A percentile compares a stretch with the other conserved stretches of the same genome.
Evolutionary conservation across 2,797 vertebrate genomes (phyloP).

Genomic region (Argentina silus): DNA sequence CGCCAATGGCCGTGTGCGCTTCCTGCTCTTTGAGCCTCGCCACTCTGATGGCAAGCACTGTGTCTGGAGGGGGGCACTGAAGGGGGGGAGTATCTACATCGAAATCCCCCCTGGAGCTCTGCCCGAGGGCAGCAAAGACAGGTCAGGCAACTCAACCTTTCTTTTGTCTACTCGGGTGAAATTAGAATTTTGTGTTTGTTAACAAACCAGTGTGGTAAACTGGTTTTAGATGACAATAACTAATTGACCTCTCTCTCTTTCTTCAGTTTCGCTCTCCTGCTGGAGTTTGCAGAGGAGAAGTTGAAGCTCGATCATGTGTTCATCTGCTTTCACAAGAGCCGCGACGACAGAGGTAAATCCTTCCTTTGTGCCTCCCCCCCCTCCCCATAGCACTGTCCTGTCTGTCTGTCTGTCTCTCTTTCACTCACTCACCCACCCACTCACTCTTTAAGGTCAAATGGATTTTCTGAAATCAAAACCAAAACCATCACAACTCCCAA

Average conservation of each 20-base stretch:
- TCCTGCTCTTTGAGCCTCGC: slow-evolving; percentile 90
- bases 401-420: neutral
- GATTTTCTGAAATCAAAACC: neutral
- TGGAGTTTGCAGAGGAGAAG: slow-evolving; percentile 96
- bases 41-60: slow-evolving; percentile 87
- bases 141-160: slow-evolving; percentile 70
- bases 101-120: slow-evolving; percentile 92
- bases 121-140: slow-evolving; percentile 97
- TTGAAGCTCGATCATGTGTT: slow-evolving; percentile 91
- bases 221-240: no score
- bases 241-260: neutral
- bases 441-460: neutral
- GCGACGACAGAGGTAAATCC: slow-evolving; percentile 90
- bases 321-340: slow-evolving; percentile 96
- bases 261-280: slow-evolving; percentile 89
- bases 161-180: neutral
- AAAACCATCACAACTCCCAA: no score
- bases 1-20: slow-evolving; percentile 83
- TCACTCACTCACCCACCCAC: no score
- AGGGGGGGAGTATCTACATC: slow-evolving; percentile 88
- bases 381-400: neutral
- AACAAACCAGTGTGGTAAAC: neutral
- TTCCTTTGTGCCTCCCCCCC: no score
- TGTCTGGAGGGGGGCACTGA: slow-evolving; percentile 90
- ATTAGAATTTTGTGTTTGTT: neutral